Conservation (phyloP, 2,113 vertebrate genomes). For the Motacilla tschutschensis region DNA sequence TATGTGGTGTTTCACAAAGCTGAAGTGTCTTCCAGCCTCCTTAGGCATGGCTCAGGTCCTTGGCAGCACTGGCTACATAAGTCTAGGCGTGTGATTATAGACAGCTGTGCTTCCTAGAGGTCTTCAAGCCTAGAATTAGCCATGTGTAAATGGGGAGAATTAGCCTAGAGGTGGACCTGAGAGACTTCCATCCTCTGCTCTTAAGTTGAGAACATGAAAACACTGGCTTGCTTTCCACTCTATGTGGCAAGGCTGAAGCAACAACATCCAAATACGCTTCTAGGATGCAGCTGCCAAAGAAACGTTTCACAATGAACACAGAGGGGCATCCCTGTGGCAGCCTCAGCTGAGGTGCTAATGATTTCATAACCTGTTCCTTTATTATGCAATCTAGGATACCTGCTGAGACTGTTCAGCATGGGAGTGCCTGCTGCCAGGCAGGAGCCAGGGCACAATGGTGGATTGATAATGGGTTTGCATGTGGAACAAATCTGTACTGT, state of each 20-base stretch:
- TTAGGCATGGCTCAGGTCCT: background rate
- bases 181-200: background rate
- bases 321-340: conserved; percentile 45
- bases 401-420: background rate
- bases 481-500: background rate
- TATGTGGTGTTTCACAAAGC: background rate
- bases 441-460: background rate
- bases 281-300: conserved; percentile 25
- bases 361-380: conserved; percentile 47
- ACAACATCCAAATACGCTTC: background rate
- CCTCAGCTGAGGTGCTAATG: conserved; percentile 26
- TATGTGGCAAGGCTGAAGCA: background rate
- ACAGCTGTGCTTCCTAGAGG: background rate
- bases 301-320: background rate
- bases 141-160: background rate
- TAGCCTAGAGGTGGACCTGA: background rate
- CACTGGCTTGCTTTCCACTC: background rate
- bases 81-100: background rate
- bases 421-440: background rate
- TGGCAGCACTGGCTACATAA: background rate
- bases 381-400: background rate
- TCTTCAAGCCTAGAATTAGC: background rate
- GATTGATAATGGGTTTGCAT: background rate
- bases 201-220: background rate
- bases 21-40: background rate